Percentiles rank a stretch among this genome's conserved stretches.
phyloP scores from a whole-genome alignment of 2,113 vertebrate genomes.

The Gopherus flavomarginatus region DNA sequence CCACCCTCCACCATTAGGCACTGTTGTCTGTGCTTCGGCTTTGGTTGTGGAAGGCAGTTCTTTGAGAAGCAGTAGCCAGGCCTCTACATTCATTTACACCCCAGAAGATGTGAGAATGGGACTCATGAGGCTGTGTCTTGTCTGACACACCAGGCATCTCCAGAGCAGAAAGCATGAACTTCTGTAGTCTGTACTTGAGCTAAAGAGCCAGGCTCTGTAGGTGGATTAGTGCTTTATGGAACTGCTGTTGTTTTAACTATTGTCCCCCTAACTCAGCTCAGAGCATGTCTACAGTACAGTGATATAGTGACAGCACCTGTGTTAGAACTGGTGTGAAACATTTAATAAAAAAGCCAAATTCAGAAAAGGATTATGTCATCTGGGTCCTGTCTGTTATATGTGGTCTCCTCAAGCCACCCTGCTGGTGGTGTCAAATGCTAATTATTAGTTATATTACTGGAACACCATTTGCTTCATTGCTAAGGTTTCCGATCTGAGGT shows the following conservation, averaged over 20 bases:
- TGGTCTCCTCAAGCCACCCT: not conserved
- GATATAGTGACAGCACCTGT: not conserved
- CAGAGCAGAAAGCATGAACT: not conserved
- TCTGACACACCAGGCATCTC: not conserved
- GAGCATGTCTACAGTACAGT: not conserved
- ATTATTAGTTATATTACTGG: not conserved
- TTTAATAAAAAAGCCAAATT: not conserved
- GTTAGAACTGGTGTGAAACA: not conserved
- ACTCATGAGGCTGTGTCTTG: not conserved
- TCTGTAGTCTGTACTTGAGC: not conserved
- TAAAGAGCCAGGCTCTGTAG: not conserved
- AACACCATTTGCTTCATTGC: too few species aligned
- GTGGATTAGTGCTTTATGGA: not conserved
- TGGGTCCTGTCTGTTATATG: not conserved
- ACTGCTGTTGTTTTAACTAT: not conserved
- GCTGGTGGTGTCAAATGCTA: not conserved
- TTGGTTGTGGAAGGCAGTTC: not conserved
- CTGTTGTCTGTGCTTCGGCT: not conserved
- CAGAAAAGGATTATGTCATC: not conserved
- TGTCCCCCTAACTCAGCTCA: not conserved
- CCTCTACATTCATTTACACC: not conserved
- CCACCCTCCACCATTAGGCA: not conserved
- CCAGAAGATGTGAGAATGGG: not conserved
- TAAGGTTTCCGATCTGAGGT: not conserved
- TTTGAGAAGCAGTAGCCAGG: not conserved